A percentile compares a stretch with the other conserved stretches of the same genome.
phyloP scores from a whole-genome alignment of 2,113 vertebrate species.

The Eudyptes chrysolophus region DNA sequence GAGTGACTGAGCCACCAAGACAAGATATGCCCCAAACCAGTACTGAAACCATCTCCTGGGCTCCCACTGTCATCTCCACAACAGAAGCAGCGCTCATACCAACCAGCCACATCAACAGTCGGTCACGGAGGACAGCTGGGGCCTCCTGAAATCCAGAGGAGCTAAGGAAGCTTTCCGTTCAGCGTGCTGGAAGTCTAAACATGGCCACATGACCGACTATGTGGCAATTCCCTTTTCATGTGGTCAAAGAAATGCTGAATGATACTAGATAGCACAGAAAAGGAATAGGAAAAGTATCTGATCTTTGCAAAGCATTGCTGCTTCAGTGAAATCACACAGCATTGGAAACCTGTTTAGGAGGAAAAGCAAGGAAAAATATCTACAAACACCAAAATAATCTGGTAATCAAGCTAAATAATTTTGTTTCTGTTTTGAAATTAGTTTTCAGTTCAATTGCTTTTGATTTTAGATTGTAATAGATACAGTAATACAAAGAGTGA shows the following conservation, averaged over 20 bases:
- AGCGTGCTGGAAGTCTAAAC: neutral
- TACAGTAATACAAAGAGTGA: neutral
- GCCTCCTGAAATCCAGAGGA: neutral
- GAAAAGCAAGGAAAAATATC: neutral
- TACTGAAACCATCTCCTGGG: neutral
- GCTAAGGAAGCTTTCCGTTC: neutral
- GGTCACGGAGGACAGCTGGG: rapidly evolving
- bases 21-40: neutral
- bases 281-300: neutral
- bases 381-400: neutral
- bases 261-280: neutral
- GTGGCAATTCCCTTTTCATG: neutral
- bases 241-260: neutral
- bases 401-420: neutral
- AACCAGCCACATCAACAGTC: neutral
- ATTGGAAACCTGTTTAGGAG: neutral
- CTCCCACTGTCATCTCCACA: neutral
- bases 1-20: neutral
- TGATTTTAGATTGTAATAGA: neutral
- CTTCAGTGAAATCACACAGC: neutral
- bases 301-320: neutral
- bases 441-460: neutral
- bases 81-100: neutral
- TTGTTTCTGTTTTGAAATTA: neutral
- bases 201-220: neutral